Conservation (phyloP, 2,113 vertebrate genomes). For the Notiomystis cincta region DNA sequence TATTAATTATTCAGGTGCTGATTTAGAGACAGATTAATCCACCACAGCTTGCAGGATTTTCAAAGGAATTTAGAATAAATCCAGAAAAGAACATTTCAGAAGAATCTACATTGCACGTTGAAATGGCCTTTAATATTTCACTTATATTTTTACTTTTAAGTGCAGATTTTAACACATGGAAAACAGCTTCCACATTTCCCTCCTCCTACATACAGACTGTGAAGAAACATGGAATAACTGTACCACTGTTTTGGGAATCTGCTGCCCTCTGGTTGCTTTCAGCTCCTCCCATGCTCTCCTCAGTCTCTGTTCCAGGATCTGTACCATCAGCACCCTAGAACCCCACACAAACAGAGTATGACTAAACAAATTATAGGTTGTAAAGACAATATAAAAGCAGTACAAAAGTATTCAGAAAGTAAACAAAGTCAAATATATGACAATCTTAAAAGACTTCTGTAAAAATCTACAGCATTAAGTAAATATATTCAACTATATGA, state of each 20-base stretch:
- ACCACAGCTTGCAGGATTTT: neutral
- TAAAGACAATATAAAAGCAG: neutral
- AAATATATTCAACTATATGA: neutral
- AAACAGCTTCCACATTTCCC: neutral
- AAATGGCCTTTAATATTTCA: neutral
- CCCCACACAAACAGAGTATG: neutral
- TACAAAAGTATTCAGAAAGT: neutral
- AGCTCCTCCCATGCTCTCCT: slow-evolving; percentile 89
- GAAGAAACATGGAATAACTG: neutral
- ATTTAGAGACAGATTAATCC: neutral
- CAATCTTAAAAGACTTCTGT: neutral
- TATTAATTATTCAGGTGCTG: neutral
- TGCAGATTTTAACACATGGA: neutral
- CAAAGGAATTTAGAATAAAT: neutral
- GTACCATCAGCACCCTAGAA: slow-evolving; percentile 87
- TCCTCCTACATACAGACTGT: neutral
- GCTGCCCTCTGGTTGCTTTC: slow-evolving; percentile 89
- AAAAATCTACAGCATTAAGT: neutral
- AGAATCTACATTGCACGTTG: neutral
- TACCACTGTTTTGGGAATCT: slow-evolving; percentile 91
- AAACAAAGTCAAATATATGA: neutral
- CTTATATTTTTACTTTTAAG: neutral
- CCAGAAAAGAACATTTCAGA: neutral
- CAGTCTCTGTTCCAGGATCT: slow-evolving; percentile 92
- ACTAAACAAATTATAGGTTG: neutral